Evolutionary conservation across 2,888 invertebrate genomes (phyloP).

Genomic region (Vanessa cardui): DNA sequence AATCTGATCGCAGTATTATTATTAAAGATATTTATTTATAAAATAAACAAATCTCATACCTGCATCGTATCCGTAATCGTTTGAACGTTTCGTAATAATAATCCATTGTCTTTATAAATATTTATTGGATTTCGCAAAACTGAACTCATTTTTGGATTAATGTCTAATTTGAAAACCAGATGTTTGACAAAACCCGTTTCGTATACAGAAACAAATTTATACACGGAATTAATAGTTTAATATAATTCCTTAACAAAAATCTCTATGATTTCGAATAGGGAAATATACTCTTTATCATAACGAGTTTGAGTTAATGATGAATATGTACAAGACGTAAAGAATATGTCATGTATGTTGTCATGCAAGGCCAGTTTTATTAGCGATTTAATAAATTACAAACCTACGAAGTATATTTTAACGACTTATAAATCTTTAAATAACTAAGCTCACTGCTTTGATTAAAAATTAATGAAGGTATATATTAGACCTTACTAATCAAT

Average conservation of each 20-base stretch:
- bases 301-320: background rate
- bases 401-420: slow-evolving; percentile 20
- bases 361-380: slow-evolving; percentile 55
- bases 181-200: background rate
- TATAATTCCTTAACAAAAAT: background rate
- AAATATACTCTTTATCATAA: slow-evolving; percentile 7
- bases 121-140: background rate
- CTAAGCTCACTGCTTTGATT: too few relatives aligned
- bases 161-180: slow-evolving; percentile 3
- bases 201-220: background rate
- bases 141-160: slow-evolving; percentile 5
- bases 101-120: slow-evolving; percentile 2
- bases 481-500: too few relatives aligned
- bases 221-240: background rate
- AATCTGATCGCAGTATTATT: too few relatives aligned
- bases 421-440: background rate
- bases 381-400: slow-evolving; percentile 21
- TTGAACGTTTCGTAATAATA: background rate
- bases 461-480: too few relatives aligned
- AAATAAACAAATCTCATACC: background rate
- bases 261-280: background rate
- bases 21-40: background rate
- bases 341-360: slow-evolving; percentile 43
- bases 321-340: slow-evolving; percentile 41
- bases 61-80: background rate